phyloP scores from a whole-genome alignment of 2,797 vertebrate species.

The Sebastolobus altivelis region DNA sequence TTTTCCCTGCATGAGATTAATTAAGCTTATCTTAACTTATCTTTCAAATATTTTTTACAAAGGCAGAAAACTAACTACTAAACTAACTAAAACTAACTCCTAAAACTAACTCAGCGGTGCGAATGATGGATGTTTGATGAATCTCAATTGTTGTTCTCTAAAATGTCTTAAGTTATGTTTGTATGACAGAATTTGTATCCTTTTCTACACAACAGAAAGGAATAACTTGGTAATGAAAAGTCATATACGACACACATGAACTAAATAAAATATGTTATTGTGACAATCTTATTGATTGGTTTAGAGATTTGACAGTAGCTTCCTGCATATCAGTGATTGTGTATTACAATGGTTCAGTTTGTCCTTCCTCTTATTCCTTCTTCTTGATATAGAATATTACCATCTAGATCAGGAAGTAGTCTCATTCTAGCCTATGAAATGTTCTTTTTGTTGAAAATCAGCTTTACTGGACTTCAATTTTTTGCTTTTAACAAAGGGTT shows the following conservation, averaged over 20 bases:
- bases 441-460: neutral
- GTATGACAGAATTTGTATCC: neutral
- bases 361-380: conserved; percentile 11
- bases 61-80: neutral
- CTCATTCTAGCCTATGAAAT: neutral
- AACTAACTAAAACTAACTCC: too few relatives aligned
- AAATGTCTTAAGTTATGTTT: conserved; percentile 2
- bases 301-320: neutral
- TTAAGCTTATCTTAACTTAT: neutral
- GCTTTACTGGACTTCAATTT: neutral
- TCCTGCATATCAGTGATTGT: neutral
- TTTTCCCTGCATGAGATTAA: neutral
- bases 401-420: neutral
- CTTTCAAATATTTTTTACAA: too few relatives aligned
- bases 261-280: too few relatives aligned
- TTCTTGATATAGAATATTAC: neutral
- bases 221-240: neutral
- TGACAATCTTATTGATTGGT: neutral
- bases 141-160: neutral
- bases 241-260: neutral
- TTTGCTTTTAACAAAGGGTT: neutral
- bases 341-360: neutral
- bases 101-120: too few relatives aligned
- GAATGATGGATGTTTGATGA: too few relatives aligned
- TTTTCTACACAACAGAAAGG: neutral